phyloP scores from a whole-genome alignment of 2,113 vertebrate species.

The Phaetusa simplex region DNA sequence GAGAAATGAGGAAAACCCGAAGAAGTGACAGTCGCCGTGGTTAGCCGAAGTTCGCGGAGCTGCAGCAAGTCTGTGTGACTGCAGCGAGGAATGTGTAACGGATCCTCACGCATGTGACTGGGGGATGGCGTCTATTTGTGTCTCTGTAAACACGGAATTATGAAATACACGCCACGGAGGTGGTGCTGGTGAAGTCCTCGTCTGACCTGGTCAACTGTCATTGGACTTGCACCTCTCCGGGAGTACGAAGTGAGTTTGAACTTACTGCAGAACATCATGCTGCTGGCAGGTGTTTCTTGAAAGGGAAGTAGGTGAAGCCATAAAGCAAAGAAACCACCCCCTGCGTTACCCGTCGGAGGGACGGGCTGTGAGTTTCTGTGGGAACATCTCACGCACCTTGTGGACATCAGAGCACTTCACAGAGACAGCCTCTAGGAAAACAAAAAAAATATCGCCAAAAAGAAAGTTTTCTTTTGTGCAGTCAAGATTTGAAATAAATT shows the following conservation, averaged over 20 bases:
- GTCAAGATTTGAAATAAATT: neutral
- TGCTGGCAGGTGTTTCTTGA: neutral
- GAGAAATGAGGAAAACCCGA: neutral
- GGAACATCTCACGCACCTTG: neutral
- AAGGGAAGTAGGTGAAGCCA: neutral
- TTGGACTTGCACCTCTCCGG: neutral
- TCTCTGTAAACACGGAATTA: slow-evolving; percentile 37
- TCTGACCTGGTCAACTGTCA: neutral
- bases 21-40: neutral
- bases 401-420: neutral
- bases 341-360: neutral
- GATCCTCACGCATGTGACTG: slow-evolving; percentile 42
- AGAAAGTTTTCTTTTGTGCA: neutral
- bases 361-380: neutral
- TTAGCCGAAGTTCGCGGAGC: neutral
- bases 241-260: neutral
- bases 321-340: neutral
- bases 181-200: neutral
- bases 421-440: neutral
- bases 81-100: slow-evolving; percentile 26
- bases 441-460: neutral
- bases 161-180: neutral
- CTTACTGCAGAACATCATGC: neutral
- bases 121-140: slow-evolving; percentile 53
- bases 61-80: neutral